A percentile compares a stretch with the other conserved stretches of the same genome.
These are phyloP conservation scores for Drepana falcataria DNA, from an alignment of 2,888 invertebrate species.

Conservation along the genomic window DNA sequence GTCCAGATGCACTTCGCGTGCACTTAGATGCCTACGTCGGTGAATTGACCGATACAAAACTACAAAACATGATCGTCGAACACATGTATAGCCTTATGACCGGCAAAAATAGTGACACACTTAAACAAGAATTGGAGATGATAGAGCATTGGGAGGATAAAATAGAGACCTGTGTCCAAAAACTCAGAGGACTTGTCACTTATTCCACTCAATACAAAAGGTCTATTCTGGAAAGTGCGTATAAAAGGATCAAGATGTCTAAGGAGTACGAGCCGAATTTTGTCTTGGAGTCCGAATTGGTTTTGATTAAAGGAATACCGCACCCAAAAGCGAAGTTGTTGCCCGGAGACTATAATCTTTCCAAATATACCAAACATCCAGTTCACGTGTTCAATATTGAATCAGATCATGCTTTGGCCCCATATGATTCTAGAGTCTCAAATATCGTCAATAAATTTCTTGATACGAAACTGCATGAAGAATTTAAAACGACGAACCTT, in stretches of 20 bases:
- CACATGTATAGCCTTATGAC: slow-evolving; percentile 34
- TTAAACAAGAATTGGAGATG: slow-evolving; percentile 20
- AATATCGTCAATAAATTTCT: slow-evolving; percentile 41
- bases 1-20: slow-evolving; percentile 32
- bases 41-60: slow-evolving; percentile 21
- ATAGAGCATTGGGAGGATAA: slow-evolving; percentile 29
- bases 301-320: slow-evolving; percentile 36
- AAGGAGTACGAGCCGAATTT: slow-evolving; percentile 33
- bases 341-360: slow-evolving; percentile 39
- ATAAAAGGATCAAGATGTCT: slow-evolving; percentile 30
- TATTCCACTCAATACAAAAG: slow-evolving; percentile 33
- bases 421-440: slow-evolving; percentile 32
- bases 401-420: slow-evolving; percentile 29
- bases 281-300: slow-evolving; percentile 37
- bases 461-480: slow-evolving; percentile 25
- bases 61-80: slow-evolving; percentile 30
- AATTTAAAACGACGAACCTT: slow-evolving; percentile 31
- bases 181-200: slow-evolving; percentile 19
- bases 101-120: slow-evolving; percentile 19
- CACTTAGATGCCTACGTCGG: slow-evolving; percentile 37
- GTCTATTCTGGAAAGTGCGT: slow-evolving; percentile 29
- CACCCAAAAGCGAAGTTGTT: slow-evolving; percentile 20
- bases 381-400: slow-evolving; percentile 32
- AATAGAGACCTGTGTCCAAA: slow-evolving; percentile 24
- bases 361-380: slow-evolving; percentile 34